Conservation (phyloP, 2,888 invertebrate genomes). For the Acleris laterana region DNA sequence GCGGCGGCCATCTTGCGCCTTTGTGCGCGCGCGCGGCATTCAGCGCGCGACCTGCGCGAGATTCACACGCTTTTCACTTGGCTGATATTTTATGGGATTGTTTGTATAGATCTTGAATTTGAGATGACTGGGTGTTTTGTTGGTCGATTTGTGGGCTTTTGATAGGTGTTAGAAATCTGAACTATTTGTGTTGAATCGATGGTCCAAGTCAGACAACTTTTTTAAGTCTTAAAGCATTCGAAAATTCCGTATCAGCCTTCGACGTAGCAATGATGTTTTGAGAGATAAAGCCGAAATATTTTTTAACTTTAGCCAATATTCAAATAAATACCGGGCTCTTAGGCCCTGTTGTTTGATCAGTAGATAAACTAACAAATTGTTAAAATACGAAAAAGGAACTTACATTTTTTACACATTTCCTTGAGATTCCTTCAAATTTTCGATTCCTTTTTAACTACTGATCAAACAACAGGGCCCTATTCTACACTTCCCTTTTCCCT, state of each 20-base stretch:
- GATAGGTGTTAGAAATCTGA: background rate
- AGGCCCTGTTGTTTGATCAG: too few relatives aligned
- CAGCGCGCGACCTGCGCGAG: background rate
- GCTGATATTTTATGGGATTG: constrained; percentile 23
- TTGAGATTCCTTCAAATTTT: too few relatives aligned
- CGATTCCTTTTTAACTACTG: too few relatives aligned
- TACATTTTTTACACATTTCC: too few relatives aligned
- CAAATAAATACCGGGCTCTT: too few relatives aligned
- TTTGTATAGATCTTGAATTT: constrained; percentile 30
- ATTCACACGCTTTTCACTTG: constrained; percentile 32
- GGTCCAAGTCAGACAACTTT: background rate
- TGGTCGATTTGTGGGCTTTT: background rate
- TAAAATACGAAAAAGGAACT: too few relatives aligned
- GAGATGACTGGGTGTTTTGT: constrained; percentile 19
- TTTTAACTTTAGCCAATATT: too few relatives aligned
- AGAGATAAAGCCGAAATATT: too few relatives aligned
- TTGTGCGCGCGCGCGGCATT: constrained; percentile 6
- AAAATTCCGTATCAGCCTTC: background rate
- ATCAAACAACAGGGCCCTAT: too few relatives aligned
- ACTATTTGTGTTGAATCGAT: background rate
- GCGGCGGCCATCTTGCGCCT: constrained; percentile 11
- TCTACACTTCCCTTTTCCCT: too few relatives aligned
- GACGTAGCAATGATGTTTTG: background rate
- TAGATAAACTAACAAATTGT: too few relatives aligned
- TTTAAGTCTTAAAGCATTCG: background rate